Base-by-base conservation (phyloP, 2,797 vertebrate genomes). In the Tamandua tetradactyla region DNA sequence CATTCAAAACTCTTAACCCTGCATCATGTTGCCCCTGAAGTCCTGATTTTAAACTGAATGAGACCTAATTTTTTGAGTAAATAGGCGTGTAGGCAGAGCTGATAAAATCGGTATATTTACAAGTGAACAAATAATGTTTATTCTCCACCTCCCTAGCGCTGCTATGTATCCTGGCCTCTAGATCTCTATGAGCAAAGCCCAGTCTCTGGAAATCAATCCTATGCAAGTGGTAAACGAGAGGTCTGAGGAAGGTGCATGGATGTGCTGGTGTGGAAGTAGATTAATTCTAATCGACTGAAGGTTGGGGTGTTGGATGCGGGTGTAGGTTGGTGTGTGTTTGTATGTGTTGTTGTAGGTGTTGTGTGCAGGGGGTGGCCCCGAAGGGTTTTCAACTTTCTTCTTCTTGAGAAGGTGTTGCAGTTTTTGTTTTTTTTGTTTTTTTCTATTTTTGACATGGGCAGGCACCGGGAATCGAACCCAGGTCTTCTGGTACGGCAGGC, bases 341-440 rank as follows among this genome's bases (percentile, higher is more conserved):
- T 10, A 47, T 47, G 10, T 9, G 47, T 47, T 47, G 47, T 47
- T 47, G 8, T 13, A 47, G 7, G 47, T 47, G 47, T 47, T 47
- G 95, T 96, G 93, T 80, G 87, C 59, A 18, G 52, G 66, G 76
- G 89, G 93, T 76, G 72, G 92, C 25, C 97, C 94, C 83, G 96
- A 94, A 93, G 96, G 84, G 81, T 89, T 52, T 59, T 61, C 91
- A 59, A 57, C 52, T 96, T 68, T 74, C 49, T 2, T 74, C 49
- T 2, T 42, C 89, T 71, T 94, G 97, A 95, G 82, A 87, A 86
- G 94, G 95, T 76, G 37, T 74, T 40, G 84, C 89, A 84, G 75
- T 81, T 94, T 75, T n/a, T n/a, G n/a, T n/a, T n/a, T n/a, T n/a
- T n/a, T n/a, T n/a, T n/a, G n/a, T n/a, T n/a, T n/a, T n/a, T n/a